These are phyloP conservation scores for Octonoba sinensis DNA, from an alignment of 2,888 invertebrate genomes.

Conservation along the genomic window DNA sequence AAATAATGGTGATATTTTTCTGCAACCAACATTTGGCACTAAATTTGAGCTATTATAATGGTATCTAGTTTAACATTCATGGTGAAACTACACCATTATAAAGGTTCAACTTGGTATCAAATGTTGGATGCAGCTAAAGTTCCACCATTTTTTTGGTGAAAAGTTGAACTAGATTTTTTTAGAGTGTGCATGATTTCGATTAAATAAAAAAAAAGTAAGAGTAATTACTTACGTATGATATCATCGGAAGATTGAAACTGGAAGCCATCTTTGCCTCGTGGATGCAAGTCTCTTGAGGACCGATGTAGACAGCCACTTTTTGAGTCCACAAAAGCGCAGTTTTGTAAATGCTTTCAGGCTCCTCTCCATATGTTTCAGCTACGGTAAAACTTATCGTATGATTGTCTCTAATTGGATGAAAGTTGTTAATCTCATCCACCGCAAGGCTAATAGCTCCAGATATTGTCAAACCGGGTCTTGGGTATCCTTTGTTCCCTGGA, in stretches of 20 bases:
- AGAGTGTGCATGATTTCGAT: no score
- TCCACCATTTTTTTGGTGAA: no score
- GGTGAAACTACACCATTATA: no score
- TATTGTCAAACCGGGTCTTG: constrained; percentile 80
- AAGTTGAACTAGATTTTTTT: no score
- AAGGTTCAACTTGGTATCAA: no score
- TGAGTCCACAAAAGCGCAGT: constrained; percentile 87
- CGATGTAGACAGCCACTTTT: constrained; percentile 89
- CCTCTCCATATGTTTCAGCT: constrained; percentile 92
- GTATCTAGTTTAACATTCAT: no score
- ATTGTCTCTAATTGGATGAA: constrained; percentile 74
- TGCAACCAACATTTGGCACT: no score
- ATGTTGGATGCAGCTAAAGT: no score
- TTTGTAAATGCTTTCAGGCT: constrained; percentile 85
- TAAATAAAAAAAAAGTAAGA: no score
- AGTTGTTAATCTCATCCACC: constrained; percentile 79
- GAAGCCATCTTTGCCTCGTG: constrained; percentile 95
- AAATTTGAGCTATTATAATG: no score
- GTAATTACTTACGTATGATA: constrained; percentile 87
- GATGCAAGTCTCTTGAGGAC: constrained; percentile 90
- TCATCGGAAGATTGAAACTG: constrained; percentile 94
- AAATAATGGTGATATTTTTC: no score
- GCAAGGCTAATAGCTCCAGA: constrained; percentile 88
- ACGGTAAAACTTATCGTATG: constrained; percentile 84
- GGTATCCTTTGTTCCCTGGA: constrained; percentile 81